Conservation (phyloP, 2,113 vertebrate species). For the Baryphthengus martii region DNA sequence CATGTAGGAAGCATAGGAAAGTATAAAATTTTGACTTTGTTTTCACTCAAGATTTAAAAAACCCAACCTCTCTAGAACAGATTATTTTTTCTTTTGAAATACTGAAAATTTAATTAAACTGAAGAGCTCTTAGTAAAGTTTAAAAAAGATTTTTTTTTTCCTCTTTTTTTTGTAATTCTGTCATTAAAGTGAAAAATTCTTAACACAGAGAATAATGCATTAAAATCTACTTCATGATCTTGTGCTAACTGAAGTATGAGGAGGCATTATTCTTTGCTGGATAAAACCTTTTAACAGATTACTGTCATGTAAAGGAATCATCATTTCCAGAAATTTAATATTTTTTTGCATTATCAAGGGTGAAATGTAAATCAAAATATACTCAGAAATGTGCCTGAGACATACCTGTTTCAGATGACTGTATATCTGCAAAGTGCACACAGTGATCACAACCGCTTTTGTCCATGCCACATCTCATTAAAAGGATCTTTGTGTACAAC, state of each 20-base stretch:
- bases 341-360: fast-evolving
- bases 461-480: background rate
- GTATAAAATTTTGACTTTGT: fast-evolving
- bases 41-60: background rate
- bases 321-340: background rate
- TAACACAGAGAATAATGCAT: background rate
- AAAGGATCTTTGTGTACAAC: background rate
- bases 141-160: background rate
- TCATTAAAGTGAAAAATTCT: background rate
- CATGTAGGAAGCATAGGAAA: background rate
- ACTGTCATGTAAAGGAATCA: background rate
- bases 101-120: background rate
- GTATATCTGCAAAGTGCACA: background rate
- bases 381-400: background rate
- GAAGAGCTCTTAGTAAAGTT: background rate
- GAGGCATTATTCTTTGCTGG: background rate
- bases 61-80: background rate
- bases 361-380: background rate
- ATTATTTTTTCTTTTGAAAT: background rate
- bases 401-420: background rate
- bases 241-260: background rate
- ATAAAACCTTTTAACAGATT: background rate
- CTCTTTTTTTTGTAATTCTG: background rate
- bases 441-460: background rate
- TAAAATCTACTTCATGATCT: background rate